These are phyloP conservation scores for Drosophila mayaguana DNA, from an alignment of 2,888 invertebrate species.

Conservation along the genomic window DNA sequence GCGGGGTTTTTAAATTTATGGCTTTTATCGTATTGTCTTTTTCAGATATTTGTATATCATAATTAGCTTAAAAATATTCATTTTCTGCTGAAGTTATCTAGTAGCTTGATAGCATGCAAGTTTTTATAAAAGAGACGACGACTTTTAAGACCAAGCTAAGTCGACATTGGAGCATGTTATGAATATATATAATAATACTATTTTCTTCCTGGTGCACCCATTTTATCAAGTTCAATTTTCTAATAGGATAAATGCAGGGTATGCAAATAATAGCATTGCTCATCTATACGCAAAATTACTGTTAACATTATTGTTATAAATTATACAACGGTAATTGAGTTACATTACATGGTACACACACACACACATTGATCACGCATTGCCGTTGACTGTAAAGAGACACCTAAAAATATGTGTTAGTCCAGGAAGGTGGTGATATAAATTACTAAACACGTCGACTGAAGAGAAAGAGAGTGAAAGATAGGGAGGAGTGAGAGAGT, in stretches of 20 bases:
- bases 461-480: slow-evolving; percentile 34
- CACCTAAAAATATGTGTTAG: slow-evolving; percentile 37
- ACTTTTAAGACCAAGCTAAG: too few relatives aligned
- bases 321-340: slow-evolving; percentile 59
- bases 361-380: slow-evolving; percentile 32
- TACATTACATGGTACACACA: slow-evolving; percentile 45
- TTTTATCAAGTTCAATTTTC: slow-evolving; percentile 1
- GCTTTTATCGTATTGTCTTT: not conserved
- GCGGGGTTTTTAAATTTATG: not conserved
- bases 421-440: slow-evolving; percentile 39
- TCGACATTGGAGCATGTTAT: not conserved
- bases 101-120: not conserved
- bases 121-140: too few relatives aligned
- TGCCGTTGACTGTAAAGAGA: slow-evolving; percentile 39
- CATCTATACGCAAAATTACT: slow-evolving; percentile 7
- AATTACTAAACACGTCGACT: slow-evolving; percentile 38
- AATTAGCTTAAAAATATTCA: not conserved
- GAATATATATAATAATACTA: not conserved
- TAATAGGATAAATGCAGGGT: slow-evolving; percentile 6
- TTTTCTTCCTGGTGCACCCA: slow-evolving; percentile 1
- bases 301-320: slow-evolving; percentile 23
- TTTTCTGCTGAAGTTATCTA: not conserved
- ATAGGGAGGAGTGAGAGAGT: slow-evolving; percentile 22
- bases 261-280: slow-evolving; percentile 1
- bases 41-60: not conserved